Percentiles rank a stretch among this genome's conserved stretches.
These are phyloP conservation scores for Herminia tarsipennalis DNA, from an alignment of 2,888 invertebrate genomes.

Conservation along the genomic window DNA sequence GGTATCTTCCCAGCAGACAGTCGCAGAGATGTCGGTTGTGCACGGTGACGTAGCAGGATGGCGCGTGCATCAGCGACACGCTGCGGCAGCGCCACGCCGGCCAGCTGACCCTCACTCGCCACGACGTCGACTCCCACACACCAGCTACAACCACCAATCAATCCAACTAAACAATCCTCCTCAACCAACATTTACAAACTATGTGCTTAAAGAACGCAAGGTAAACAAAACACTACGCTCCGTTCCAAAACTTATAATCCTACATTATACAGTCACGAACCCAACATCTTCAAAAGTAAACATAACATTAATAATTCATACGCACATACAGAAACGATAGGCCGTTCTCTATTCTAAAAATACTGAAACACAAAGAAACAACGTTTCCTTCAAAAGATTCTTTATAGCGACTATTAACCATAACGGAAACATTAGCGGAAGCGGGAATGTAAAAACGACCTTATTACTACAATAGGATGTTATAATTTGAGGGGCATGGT, in stretches of 20 bases:
- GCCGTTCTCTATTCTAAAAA: constrained; percentile 46
- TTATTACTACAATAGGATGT: constrained; percentile 78
- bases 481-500: constrained; percentile 76
- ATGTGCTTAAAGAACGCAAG: constrained; percentile 9
- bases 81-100: constrained; percentile 61
- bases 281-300: constrained; percentile 32
- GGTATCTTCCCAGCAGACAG: constrained; percentile 56
- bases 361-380: constrained; percentile 64
- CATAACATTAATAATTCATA: constrained; percentile 39
- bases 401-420: constrained; percentile 75
- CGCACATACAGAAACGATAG: constrained; percentile 31
- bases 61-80: constrained; percentile 64
- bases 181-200: neutral
- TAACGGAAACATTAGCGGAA: constrained; percentile 67
- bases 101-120: constrained; percentile 55
- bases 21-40: constrained; percentile 61
- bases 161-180: constrained; percentile 25
- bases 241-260: constrained; percentile 33
- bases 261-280: constrained; percentile 28
- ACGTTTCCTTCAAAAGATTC: constrained; percentile 61
- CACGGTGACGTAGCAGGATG: constrained; percentile 66
- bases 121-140: constrained; percentile 48
- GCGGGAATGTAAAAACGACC: constrained; percentile 73
- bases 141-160: constrained; percentile 60
- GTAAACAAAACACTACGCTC: constrained; percentile 28